These are phyloP conservation scores for Amazona finschi DNA, from an alignment of 2,797 vertebrate species.

Conservation along the genomic window DNA sequence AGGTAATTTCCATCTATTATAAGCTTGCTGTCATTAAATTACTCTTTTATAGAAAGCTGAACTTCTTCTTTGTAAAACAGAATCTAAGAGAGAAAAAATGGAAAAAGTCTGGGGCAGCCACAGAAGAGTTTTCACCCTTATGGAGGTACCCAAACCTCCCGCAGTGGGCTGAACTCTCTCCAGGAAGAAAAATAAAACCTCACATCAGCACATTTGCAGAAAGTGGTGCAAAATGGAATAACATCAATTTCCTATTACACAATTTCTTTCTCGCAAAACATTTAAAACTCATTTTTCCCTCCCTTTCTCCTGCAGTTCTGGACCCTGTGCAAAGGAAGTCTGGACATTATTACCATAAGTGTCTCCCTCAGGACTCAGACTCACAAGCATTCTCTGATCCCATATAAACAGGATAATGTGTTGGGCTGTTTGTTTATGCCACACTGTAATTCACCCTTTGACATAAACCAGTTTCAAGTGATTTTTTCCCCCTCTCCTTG, in stretches of 20 bases:
- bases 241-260: constrained; percentile 19
- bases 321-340: not conserved
- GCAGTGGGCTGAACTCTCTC: not conserved
- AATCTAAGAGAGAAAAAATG: not conserved
- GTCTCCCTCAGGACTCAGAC: constrained; percentile 20
- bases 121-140: not conserved
- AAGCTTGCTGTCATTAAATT: not conserved
- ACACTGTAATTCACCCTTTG: not conserved
- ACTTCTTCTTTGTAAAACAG: not conserved
- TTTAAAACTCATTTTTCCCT: not conserved
- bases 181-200: not conserved
- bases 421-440: constrained; percentile 37
- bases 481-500: not conserved
- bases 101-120: not conserved
- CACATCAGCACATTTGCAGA: not conserved
- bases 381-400: not conserved
- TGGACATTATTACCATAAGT: constrained; percentile 22
- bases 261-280: not conserved
- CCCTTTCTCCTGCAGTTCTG: not conserved
- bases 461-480: constrained; percentile 33
- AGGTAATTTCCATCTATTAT: not conserved
- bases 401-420: constrained; percentile 8
- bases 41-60: not conserved
- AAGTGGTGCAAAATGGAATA: not conserved
- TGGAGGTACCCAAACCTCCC: not conserved